phyloP scores from a whole-genome alignment of 2,113 vertebrate species.

The Naja naja region DNA sequence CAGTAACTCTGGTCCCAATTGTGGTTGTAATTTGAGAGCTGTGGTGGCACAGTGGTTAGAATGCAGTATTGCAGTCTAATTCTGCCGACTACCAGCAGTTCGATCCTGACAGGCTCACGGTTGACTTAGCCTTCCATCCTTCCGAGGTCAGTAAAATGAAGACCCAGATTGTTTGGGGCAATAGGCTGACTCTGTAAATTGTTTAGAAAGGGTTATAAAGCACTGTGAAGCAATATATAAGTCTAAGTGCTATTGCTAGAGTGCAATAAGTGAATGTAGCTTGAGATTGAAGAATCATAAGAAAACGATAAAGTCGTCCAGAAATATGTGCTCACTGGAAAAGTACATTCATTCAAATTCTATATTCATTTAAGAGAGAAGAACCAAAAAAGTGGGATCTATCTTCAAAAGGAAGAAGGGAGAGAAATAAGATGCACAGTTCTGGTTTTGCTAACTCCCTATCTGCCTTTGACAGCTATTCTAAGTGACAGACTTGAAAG shows the following conservation, averaged over 20 bases:
- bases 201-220: too few relatives aligned
- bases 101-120: too few relatives aligned
- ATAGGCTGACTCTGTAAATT: too few relatives aligned
- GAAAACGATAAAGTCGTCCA: background rate
- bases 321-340: background rate
- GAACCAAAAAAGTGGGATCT: background rate
- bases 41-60: too few relatives aligned
- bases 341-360: background rate
- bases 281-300: background rate
- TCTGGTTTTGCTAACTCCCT: background rate
- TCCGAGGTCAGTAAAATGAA: too few relatives aligned
- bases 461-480: background rate
- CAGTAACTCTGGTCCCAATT: background rate
- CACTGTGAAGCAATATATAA: too few relatives aligned
- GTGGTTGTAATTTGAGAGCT: background rate
- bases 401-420: conserved; percentile 3
- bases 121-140: too few relatives aligned
- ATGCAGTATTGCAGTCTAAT: too few relatives aligned
- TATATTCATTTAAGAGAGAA: background rate
- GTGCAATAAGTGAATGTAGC: background rate
- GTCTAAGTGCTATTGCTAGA: background rate
- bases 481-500: background rate
- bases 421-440: background rate
- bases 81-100: too few relatives aligned
- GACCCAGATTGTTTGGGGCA: too few relatives aligned